A percentile compares a stretch with the other conserved stretches of the same genome.
phyloP scores from a whole-genome alignment of 2,888 invertebrate genomes.

The Drosophila ezoana region DNA sequence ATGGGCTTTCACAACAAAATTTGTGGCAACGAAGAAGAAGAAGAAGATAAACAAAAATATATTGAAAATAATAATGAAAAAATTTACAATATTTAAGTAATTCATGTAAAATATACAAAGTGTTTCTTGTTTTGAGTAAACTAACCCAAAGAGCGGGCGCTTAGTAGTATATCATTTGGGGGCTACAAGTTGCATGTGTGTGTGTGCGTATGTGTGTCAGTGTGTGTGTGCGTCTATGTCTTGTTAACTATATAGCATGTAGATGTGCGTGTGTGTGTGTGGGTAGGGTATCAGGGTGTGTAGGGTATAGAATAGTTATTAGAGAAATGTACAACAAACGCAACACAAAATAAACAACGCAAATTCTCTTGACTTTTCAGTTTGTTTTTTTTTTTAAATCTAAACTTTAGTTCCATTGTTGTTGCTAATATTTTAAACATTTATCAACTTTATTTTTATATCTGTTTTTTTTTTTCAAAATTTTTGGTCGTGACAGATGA shows the following conservation, averaged over 20 bases:
- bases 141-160: conserved; percentile 7
- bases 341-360: conserved; percentile 79
- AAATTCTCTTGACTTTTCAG: conserved; percentile 55
- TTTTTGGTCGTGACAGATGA: conserved; percentile 60
- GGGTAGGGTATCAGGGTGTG: conserved; percentile 22
- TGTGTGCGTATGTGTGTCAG: conserved; percentile 10
- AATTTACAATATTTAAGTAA: conserved; percentile 62
- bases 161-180: conserved; percentile 18
- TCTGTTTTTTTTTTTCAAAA: conserved; percentile 24
- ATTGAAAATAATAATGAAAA: conserved; percentile 40
- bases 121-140: conserved; percentile 27
- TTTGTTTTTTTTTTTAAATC: conserved; percentile 16
- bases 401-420: conserved; percentile 72
- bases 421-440: conserved; percentile 52
- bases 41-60: conserved; percentile 17
- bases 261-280: conserved; percentile 34
- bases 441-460: conserved; percentile 37
- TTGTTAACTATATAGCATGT: conserved; percentile 37
- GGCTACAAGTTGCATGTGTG: conserved; percentile 16
- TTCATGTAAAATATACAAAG: conserved; percentile 75
- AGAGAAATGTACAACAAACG: conserved; percentile 74
- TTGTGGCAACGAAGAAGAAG: conserved; percentile 19
- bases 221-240: conserved; percentile 18
- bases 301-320: conserved; percentile 42
- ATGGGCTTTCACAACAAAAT: conserved; percentile 28